A percentile compares a stretch with the other conserved stretches of the same genome.
Evolutionary conservation across 1,140 invertebrate species (phyloP).

Genomic region (Diabrotica virgifera): DNA sequence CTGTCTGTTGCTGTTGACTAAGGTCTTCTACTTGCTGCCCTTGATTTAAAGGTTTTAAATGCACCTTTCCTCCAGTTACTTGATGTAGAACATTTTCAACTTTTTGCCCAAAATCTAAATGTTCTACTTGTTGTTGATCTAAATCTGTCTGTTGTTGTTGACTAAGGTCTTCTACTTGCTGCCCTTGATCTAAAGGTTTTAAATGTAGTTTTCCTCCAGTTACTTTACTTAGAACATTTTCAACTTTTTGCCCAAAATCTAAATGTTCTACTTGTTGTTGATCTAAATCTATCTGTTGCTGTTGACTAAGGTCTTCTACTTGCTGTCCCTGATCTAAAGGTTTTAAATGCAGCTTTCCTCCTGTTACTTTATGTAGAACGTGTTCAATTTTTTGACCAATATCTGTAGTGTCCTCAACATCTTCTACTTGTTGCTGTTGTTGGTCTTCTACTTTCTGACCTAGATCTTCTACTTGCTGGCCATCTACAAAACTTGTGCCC

Average conservation of each 20-base stretch:
- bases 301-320: not conserved
- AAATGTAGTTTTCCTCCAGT: not conserved
- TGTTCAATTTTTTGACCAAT: not conserved
- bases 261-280: slow-evolving; percentile 11
- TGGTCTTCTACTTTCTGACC: no score
- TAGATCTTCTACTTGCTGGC: no score
- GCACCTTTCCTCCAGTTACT: not conserved
- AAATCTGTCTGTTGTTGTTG: slow-evolving; percentile 12
- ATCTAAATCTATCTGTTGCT: no score
- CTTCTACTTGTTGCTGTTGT: no score
- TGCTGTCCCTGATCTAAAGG: not conserved
- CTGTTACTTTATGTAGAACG: not conserved
- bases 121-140: slow-evolving; percentile 10
- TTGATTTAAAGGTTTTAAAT: not conserved
- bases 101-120: not conserved
- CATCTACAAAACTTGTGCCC: no score
- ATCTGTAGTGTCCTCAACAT: not conserved
- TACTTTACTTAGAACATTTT: not conserved
- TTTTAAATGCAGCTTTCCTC: not conserved
- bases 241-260: not conserved
- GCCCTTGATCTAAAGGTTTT: slow-evolving; percentile 1
- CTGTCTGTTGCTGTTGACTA: slow-evolving; percentile 7
- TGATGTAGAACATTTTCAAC: not conserved
- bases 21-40: not conserved
- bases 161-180: not conserved